A percentile compares a stretch with the other conserved stretches of the same genome.
phyloP scores from a whole-genome alignment of 2,888 invertebrate genomes.

The Cyclophora punctaria region DNA sequence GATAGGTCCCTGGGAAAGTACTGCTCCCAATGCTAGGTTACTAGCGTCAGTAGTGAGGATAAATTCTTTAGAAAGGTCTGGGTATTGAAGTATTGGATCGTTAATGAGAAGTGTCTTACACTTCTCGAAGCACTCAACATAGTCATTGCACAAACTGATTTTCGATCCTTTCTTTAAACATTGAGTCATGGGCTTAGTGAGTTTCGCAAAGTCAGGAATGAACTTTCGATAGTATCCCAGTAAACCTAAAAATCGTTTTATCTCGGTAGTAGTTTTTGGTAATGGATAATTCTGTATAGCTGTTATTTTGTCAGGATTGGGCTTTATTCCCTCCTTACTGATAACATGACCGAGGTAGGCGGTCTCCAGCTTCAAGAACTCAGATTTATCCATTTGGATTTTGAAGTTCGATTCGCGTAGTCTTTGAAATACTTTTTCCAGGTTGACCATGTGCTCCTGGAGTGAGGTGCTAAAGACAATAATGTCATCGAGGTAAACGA shows the following conservation, averaged over 20 bases:
- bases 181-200: conserved; percentile 10
- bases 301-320: conserved; percentile 24
- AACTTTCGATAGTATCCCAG: conserved; percentile 41
- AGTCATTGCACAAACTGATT: conserved; percentile 6
- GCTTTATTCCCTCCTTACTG: conserved; percentile 21
- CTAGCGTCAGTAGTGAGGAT: conserved; percentile 20
- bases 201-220: conserved; percentile 24
- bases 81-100: conserved; percentile 1
- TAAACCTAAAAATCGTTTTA: conserved; percentile 36
- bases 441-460: no score
- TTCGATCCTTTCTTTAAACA: not conserved
- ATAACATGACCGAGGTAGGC: conserved; percentile 30
- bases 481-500: conserved; percentile 26
- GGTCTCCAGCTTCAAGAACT: not conserved
- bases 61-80: conserved; percentile 20
- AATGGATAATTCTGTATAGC: conserved; percentile 20
- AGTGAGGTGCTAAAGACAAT: no score
- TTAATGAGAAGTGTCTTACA: conserved; percentile 6
- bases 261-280: conserved; percentile 20
- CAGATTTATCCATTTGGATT: conserved; percentile 2
- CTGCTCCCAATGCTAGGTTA: conserved; percentile 17
- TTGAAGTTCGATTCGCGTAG: conserved; percentile 14
- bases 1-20: conserved; percentile 18
- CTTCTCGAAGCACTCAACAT: conserved; percentile 7
- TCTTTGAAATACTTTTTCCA: conserved; percentile 9